These are phyloP conservation scores for Atherix ibis DNA, from an alignment of 2,888 invertebrate genomes.

Conservation along the genomic window DNA sequence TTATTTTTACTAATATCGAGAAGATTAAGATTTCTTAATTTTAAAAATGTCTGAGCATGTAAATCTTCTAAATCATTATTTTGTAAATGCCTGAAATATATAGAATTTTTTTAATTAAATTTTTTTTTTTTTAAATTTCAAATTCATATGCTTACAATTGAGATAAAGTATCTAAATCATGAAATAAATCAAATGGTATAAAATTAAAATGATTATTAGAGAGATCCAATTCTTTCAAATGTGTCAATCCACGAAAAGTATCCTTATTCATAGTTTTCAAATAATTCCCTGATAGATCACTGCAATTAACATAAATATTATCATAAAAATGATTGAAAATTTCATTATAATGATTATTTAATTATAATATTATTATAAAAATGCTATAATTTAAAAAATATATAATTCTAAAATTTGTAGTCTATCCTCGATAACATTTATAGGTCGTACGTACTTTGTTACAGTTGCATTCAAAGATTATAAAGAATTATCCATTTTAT, in stretches of 20 bases:
- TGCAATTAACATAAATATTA: constrained; percentile 22
- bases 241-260: constrained; percentile 41
- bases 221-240: constrained; percentile 44
- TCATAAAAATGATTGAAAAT: no score
- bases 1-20: constrained; percentile 45
- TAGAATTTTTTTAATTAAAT: not conserved
- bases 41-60: constrained; percentile 34
- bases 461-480: no score
- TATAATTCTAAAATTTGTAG: no score
- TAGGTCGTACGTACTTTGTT: no score
- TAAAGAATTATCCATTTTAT: no score
- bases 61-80: constrained; percentile 42
- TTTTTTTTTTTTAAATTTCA: no score
- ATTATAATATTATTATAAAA: no score
- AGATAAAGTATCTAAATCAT: constrained; percentile 38
- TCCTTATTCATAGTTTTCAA: constrained; percentile 47
- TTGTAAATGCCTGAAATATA: constrained; percentile 38
- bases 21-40: constrained; percentile 40
- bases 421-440: no score
- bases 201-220: constrained; percentile 49
- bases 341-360: no score
- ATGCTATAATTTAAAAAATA: no score
- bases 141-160: constrained; percentile 37
- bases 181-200: constrained; percentile 43
- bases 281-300: constrained; percentile 52